Base-by-base conservation (phyloP, 1,140 invertebrate genomes). In the Psix sp. region DNA sequence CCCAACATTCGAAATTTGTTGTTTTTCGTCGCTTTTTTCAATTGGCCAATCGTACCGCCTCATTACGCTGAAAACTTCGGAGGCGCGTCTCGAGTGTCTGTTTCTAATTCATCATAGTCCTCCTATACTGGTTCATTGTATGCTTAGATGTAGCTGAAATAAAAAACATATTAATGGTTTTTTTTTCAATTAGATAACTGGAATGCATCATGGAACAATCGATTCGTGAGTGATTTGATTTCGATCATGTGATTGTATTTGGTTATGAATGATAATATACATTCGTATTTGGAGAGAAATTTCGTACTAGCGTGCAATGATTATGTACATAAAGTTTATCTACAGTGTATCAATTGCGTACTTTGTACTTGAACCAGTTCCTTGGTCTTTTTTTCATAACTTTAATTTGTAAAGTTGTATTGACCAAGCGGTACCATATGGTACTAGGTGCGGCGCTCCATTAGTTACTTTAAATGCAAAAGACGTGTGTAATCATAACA, bases 21-120 rank as follows among this genome's bases (percentile, higher is more conserved):
- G 73, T 71, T 71, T 76, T 76, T 66, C 42, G 48, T 62, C 56
- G 59, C 62, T 71, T 76, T 71, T 71, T 76, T 54, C 59, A 54
- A 75, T 63, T 74, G 72, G 72, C 72, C 72, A 66, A 68, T 68
- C 57, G 46, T 52, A 40, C 45, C 63, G 72, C 63, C 57, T 63
- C 72, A 46, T 63, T 66, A 66, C 56, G 36, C 51, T 57, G 52
- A 59, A 59, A 43, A 38, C 54, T 31, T 57, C 43, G 56, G 48
- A 56, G 40, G 49, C 66, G 48, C 51, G 26, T 21, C 36, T 38
- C 26, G 45, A 15, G 24, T 67, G 36, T 43, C 51, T 33, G 43
- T 18, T 33, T 11, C 45, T 52, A 35, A 7, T 35, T 29, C 31
- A 52, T 51, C 39, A 68, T 52, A 59, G n/a, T n/a, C 65, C 35